A percentile compares a stretch with the other conserved stretches of the same genome.
Conservation (phyloP, 2,113 vertebrate species). For the Serinus canaria region DNA sequence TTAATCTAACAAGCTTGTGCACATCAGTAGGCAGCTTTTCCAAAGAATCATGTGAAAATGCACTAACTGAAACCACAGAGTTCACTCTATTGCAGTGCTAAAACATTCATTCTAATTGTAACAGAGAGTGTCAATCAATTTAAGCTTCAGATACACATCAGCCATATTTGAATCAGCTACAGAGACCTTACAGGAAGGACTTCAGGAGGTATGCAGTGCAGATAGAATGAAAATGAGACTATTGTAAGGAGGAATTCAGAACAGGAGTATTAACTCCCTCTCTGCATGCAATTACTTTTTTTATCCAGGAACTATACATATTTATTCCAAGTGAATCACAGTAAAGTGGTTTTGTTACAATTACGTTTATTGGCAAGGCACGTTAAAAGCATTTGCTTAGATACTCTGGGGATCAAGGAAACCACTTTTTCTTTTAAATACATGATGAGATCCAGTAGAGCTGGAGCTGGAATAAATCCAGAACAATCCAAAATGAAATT, state of each 20-base stretch:
- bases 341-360: background rate
- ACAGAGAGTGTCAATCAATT: background rate
- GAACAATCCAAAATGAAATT: background rate
- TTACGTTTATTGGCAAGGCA: background rate
- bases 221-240: background rate
- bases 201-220: background rate
- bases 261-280: background rate
- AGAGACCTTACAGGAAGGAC: background rate
- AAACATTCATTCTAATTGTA: background rate
- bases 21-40: background rate
- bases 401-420: background rate
- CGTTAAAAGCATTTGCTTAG: background rate
- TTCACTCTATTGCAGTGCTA: background rate
- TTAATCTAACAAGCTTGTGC: background rate
- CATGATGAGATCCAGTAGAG: background rate
- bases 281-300: background rate
- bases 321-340: slow-evolving; percentile 3
- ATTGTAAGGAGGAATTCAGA: background rate
- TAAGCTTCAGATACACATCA: background rate
- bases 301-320: background rate
- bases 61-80: background rate
- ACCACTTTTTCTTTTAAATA: background rate
- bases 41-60: background rate
- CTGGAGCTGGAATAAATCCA: background rate
- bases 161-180: background rate